Base-by-base conservation (phyloP, 2,113 vertebrate genomes). In the Echinops telfairi region DNA sequence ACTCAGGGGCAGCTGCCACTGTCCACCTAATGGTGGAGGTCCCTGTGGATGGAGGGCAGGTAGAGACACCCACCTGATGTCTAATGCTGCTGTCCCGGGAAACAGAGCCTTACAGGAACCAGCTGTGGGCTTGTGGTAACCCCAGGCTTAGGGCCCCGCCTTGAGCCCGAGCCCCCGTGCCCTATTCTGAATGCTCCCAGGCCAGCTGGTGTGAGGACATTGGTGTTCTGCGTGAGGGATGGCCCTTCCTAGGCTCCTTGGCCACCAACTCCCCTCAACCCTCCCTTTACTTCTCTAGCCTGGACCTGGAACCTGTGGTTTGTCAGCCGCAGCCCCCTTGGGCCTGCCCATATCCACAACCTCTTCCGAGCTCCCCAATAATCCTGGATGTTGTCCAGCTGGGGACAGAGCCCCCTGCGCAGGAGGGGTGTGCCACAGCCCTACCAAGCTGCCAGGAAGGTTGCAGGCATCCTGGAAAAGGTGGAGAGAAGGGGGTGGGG, bases 301-400 rank as follows among this genome's bases (percentile, higher is more conserved):
- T 19, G 20, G 92, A 11, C 3, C 38, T 7, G 1, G 60, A 38
- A 57, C 40, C 62, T 75, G 0, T 23, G 64, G 29, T 25, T 31
- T 19, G 0, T 40, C 83, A 6, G 4, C 43, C 2, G 0, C 20
- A 19, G 23, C 0, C 22, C 22, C 33, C 40, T 40, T 53, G 38
- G 60, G 3, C 53, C 0, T 25, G 29, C 27, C 53, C 9, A 11
- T 5, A 22, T 31, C 31, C 31, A 4, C 29, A 8, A 14, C 14
- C 23, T 66, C 75, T 43, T n/a, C n/a, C 20, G 20, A 23, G 38
- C 85, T 60, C 60, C 16, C 8, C 23, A 47, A 22, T 38, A 8
- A 64, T 76, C 40, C 29, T 88, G 8, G 8, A 20, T 53, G 68
- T 29, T 47, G 75, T 57, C n/a, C 29, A 78, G 4, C 43, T 36